These are phyloP conservation scores for Aldrovandia affinis DNA, from an alignment of 2,797 vertebrate species.

Conservation along the genomic window DNA sequence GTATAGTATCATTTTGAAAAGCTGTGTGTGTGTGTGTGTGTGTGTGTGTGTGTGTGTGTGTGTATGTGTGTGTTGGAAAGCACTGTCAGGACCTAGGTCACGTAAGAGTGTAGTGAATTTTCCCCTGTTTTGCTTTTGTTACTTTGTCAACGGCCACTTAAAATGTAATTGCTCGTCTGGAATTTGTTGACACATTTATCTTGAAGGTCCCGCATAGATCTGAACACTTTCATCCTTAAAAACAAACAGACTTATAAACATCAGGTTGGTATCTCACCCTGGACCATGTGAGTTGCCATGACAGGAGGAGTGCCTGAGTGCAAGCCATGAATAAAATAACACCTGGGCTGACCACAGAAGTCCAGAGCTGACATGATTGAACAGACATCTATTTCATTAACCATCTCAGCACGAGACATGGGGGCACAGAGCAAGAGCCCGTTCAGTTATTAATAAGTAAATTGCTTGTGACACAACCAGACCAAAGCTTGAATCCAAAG, in stretches of 20 bases:
- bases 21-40: background rate
- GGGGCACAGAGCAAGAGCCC: background rate
- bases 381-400: background rate
- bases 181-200: background rate
- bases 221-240: background rate
- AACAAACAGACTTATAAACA: background rate
- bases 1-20: background rate
- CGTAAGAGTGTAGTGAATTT: background rate
- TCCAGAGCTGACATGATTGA: background rate
- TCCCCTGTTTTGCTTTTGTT: background rate
- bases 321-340: constrained; percentile 16
- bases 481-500: background rate
- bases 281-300: background rate
- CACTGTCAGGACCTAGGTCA: background rate
- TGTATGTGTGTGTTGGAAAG: background rate
- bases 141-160: background rate
- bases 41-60: background rate
- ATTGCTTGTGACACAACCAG: background rate
- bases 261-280: background rate
- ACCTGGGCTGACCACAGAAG: background rate
- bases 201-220: background rate
- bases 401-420: background rate
- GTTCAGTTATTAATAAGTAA: constrained; percentile 15
- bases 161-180: background rate
- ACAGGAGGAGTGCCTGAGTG: background rate